Evolutionary conservation across 2,797 vertebrate genomes (phyloP), one percentile per base, ranked within the genome.

Genomic region (Sebastes steindachneri): DNA sequence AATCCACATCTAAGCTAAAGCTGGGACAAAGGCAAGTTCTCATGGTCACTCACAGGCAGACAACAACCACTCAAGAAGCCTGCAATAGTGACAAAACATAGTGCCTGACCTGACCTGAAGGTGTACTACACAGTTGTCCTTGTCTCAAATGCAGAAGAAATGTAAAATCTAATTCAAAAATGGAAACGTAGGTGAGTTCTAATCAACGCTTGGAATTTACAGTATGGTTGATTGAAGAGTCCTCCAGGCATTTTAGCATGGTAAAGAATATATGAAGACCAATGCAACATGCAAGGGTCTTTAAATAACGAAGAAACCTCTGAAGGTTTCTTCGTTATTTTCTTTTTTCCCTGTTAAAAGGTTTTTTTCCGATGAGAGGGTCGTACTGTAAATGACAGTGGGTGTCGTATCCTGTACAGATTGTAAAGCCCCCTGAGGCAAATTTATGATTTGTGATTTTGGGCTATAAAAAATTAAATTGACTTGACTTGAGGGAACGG

Each of bases 1-100:
- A 5, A 31, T 48, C 73, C n/a, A 67, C 67, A 70, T 63, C 19
- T 21, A n/a, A 60, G 7, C 21, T 62, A 33, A 55, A 35, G 33
- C 0, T 31, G 31, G 45, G 14, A 62, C 29, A 77, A 76, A 68
- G 25, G 28, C 14, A 3, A 23, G 58, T 10, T 23, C 15, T 53
- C 25, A 26, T 14, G 60, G 14, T 64, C 35, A 26, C 35, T 72
- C 9, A 33, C 17, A 41, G 33, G 41, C 23, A 14, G 3, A 65
- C 4, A 60, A 21, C 4, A 31, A 2, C 9, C 31, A 37, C n/a
- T 60, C 21, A n/a, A 51, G 41, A 63, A 58, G 26, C 15, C 33
- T 25, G 4, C 19, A 10, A n/a, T 17, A 12, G 29, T 17, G 15
- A 64, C 3, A n/a, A 23, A 53, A 21, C 7, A n/a, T 6, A 5